These are phyloP conservation scores for Mastomys natalensis DNA, from an alignment of 2,113 vertebrate genomes.

Conservation along the genomic window DNA sequence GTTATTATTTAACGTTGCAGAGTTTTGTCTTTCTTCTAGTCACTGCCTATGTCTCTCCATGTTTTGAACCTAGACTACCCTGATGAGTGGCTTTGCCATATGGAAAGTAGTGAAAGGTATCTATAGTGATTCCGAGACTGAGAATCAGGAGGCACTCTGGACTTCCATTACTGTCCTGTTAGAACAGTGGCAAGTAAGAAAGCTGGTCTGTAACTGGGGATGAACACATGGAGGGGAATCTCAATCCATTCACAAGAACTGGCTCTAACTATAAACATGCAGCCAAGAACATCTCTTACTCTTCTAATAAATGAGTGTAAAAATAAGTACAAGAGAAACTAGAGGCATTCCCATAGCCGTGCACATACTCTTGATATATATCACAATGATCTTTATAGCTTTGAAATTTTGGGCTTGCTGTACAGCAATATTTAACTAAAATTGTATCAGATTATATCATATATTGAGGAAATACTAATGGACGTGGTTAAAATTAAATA, in stretches of 20 bases:
- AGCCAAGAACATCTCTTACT: not conserved
- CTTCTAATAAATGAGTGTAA: not conserved
- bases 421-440: not conserved
- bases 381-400: not conserved
- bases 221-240: too few species aligned
- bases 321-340: not conserved
- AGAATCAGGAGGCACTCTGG: not conserved
- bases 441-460: not conserved
- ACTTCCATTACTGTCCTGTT: not conserved
- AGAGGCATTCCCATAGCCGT: not conserved
- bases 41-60: too few species aligned
- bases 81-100: not conserved
- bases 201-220: not conserved
- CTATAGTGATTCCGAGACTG: not conserved
- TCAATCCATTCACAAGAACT: not conserved
- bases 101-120: not conserved
- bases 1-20: not conserved
- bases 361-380: not conserved
- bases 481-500: not conserved
- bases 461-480: constrained; percentile 2
- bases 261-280: too few species aligned
- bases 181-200: not conserved
- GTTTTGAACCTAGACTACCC: not conserved
- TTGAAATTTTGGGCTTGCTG: not conserved
- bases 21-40: not conserved